A percentile compares a stretch with the other conserved stretches of the same genome.
These are phyloP conservation scores for Chaitophorus viminalis DNA, from an alignment of 2,888 invertebrate genomes.

Conservation along the genomic window DNA sequence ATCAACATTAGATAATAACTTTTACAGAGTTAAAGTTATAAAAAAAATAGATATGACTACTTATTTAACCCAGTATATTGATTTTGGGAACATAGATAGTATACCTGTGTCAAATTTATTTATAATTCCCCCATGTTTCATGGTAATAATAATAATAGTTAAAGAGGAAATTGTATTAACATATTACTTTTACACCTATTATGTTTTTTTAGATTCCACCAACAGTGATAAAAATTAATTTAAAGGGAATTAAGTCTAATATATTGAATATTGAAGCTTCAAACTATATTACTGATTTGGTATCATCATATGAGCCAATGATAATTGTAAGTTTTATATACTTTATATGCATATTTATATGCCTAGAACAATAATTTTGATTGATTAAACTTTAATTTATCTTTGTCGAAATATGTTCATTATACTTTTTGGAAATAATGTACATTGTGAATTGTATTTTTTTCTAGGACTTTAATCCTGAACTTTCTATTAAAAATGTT, in stretches of 20 bases:
- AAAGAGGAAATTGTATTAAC: not conserved
- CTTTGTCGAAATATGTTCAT: too few relatives aligned
- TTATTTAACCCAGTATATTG: conserved; percentile 50
- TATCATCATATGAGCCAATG: conserved; percentile 28
- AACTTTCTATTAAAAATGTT: conserved; percentile 19
- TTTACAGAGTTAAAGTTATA: conserved; percentile 46
- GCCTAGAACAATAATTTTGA: too few relatives aligned
- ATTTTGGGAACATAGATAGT: conserved; percentile 45
- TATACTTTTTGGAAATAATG: not conserved
- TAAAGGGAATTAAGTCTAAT: conserved; percentile 27
- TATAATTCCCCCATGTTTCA: conserved; percentile 28
- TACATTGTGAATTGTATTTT: not conserved
- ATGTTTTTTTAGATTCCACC: conserved; percentile 35
- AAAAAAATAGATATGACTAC: conserved; percentile 21
- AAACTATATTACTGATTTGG: conserved; percentile 22
- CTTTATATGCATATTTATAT: not conserved
- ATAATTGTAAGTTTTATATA: conserved; percentile 15
- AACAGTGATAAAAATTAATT: conserved; percentile 13
- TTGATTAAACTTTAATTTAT: too few relatives aligned
- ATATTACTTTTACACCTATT: not conserved
- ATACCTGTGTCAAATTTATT: conserved; percentile 26
- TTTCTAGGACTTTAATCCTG: conserved; percentile 39
- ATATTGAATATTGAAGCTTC: not conserved
- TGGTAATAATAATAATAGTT: conserved; percentile 9
- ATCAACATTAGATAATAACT: conserved; percentile 30